Base-by-base conservation (phyloP, 2,797 vertebrate genomes). In the Muscicapa striata region DNA sequence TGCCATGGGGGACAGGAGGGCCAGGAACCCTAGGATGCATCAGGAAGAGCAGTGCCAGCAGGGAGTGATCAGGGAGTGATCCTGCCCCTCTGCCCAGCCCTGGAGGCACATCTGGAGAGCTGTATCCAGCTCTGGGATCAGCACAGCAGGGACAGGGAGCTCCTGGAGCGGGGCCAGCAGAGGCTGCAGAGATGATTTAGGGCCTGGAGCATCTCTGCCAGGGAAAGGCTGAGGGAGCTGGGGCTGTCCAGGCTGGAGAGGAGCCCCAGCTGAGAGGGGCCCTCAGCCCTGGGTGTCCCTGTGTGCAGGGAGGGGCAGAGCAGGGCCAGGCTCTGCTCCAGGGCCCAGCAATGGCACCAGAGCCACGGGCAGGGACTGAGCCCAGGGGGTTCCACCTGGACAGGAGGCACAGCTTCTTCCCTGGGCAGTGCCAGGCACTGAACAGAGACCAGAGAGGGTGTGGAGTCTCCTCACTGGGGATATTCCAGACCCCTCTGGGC, bases 101-200 rank as follows among this genome's bases (percentile, higher is more conserved):
- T 23, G 29, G 10, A 36, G 43, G 66, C 49, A 79, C 36, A 43
- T n/a, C 43, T 55, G 49, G 48, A 69, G 19, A 17, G 29, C 29
- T 19, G 10, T 16, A 49, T 13, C 15, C 59, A 48, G 59, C 2
- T 17, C 30, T 41, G 69, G 66, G 34, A 14, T 40, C 59, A 48
- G 68, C 6, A 63, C 29, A 48, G 34, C 10, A 72, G 48, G 19
- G n/a, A 7, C 46, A 18, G 3, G 52, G 45, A 66, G 61, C 11
- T 43, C 17, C 70, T 66, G 70, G 29, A 59, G 27, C 0, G 0
- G 38, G 38, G 5, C 38, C 62, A 45, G 82, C 1, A 0, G 8
- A 66, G 21, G 36, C 43, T 57, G 59, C 1, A 0, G 36, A 32
- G 52, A 19, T 58, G 38, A 26, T 8, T 3, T 1, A 26, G 26